A percentile compares a stretch with the other conserved stretches of the same genome.
These are phyloP conservation scores for Dromaius novaehollandiae DNA, from an alignment of 2,113 vertebrate genomes.

Conservation along the genomic window DNA sequence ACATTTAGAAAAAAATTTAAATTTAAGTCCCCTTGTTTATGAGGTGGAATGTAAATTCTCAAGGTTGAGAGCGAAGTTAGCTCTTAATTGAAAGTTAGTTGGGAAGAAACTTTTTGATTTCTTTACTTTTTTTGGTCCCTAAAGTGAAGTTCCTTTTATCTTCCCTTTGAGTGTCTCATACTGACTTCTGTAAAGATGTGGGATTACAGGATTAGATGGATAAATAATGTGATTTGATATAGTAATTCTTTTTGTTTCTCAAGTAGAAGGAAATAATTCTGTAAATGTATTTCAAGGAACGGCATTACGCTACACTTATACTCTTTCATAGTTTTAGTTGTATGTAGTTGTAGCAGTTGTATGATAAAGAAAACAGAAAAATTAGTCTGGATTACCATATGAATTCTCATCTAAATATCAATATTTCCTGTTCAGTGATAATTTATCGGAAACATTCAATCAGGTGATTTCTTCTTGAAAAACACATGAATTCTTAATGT, in stretches of 20 bases:
- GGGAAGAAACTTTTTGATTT: background rate
- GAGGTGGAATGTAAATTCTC: background rate
- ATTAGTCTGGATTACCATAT: background rate
- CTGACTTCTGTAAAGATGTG: background rate
- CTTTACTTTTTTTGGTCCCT: background rate
- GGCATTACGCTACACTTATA: background rate
- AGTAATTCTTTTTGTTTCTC: conserved; percentile 25
- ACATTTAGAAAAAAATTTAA: background rate
- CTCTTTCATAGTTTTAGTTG: background rate
- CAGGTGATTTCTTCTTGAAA: background rate
- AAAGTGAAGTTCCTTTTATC: background rate
- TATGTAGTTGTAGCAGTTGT: no score
- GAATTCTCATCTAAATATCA: background rate
- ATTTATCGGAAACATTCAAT: background rate
- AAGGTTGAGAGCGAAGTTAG: background rate
- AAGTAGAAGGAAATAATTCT: background rate
- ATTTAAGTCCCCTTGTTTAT: conserved; percentile 11
- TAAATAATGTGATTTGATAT: conserved; percentile 27
- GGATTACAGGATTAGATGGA: conserved; percentile 1
- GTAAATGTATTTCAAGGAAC: background rate
- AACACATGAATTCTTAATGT: background rate
- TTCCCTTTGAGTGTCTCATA: background rate
- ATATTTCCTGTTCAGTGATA: background rate
- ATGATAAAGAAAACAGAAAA: background rate
- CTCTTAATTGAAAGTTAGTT: conserved; percentile 2